phyloP scores from a whole-genome alignment of 2,888 invertebrate genomes.

The Melanotus villosus region DNA sequence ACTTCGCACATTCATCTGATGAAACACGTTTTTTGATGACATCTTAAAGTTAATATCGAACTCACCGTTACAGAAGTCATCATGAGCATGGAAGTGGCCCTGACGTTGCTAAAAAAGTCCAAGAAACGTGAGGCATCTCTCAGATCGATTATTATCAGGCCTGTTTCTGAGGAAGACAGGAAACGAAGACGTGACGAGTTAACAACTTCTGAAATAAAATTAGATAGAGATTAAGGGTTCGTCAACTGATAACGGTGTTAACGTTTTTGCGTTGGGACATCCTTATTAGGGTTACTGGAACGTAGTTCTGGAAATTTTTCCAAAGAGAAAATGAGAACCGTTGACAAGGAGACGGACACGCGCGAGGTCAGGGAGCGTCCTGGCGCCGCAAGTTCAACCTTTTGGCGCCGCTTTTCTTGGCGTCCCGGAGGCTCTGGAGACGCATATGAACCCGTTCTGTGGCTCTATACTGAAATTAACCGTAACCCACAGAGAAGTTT shows the following conservation, averaged over 20 bases:
- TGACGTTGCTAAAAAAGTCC: constrained; percentile 21
- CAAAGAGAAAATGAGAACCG: constrained; percentile 21
- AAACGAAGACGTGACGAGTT: constrained; percentile 4
- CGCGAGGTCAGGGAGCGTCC: constrained; percentile 41
- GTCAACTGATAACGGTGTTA: background rate
- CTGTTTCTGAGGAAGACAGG: constrained; percentile 1
- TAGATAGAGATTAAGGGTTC: constrained; percentile 7
- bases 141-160: constrained; percentile 27
- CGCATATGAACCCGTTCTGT: constrained; percentile 12
- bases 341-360: constrained; percentile 41
- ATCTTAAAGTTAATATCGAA: background rate
- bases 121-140: constrained; percentile 37
- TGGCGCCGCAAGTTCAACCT: constrained; percentile 46
- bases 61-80: constrained; percentile 45
- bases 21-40: background rate
- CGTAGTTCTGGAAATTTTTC: constrained; percentile 24
- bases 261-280: constrained; percentile 24
- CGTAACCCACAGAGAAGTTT: background rate
- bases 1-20: no score
- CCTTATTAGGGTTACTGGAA: constrained; percentile 25
- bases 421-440: constrained; percentile 30
- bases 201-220: constrained; percentile 21
- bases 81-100: constrained; percentile 32
- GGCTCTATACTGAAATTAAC: background rate
- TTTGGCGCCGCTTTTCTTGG: constrained; percentile 47